These are phyloP conservation scores for Ostrea edulis DNA, from an alignment of 1,140 invertebrate genomes.

Conservation along the genomic window DNA sequence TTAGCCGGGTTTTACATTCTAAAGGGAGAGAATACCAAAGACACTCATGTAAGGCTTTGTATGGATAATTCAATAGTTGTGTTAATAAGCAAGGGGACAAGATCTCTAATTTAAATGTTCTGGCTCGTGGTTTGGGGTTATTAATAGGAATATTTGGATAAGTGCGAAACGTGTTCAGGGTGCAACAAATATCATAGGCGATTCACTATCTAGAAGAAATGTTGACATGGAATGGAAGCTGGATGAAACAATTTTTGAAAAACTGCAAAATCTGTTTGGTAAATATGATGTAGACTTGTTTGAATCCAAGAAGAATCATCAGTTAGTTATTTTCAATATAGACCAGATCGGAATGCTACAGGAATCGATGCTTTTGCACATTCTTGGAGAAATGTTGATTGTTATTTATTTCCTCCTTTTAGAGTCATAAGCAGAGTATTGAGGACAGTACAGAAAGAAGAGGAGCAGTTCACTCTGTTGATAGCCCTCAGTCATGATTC, in stretches of 20 bases:
- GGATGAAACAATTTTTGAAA: constrained; percentile 37
- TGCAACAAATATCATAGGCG: constrained; percentile 25
- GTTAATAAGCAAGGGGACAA: background rate
- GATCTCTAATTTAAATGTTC: background rate
- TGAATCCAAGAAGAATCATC: constrained; percentile 56
- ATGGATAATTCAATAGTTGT: constrained; percentile 2
- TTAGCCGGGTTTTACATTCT: background rate
- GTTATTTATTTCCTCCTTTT: constrained; percentile 59
- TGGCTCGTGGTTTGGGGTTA: background rate
- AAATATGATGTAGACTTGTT: constrained; percentile 56
- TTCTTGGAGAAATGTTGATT: constrained; percentile 42
- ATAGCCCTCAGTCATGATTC: constrained; percentile 55
- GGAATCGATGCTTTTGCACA: constrained; percentile 57
- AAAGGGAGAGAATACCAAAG: background rate
- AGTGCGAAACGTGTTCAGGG: constrained; percentile 48
- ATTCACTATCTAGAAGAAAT: constrained; percentile 13
- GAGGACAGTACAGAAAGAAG: constrained; percentile 46
- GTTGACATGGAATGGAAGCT: constrained; percentile 53
- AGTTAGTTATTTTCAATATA: constrained; percentile 51
- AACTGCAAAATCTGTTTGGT: constrained; percentile 1
- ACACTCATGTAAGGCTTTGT: background rate
- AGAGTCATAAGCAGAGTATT: constrained; percentile 43
- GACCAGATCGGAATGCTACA: constrained; percentile 48
- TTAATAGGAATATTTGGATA: constrained; percentile 29
- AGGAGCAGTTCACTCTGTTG: constrained; percentile 32